Evolutionary conservation across 2,113 vertebrate species (phyloP).

Genomic region (Pao palembangensis): DNA sequence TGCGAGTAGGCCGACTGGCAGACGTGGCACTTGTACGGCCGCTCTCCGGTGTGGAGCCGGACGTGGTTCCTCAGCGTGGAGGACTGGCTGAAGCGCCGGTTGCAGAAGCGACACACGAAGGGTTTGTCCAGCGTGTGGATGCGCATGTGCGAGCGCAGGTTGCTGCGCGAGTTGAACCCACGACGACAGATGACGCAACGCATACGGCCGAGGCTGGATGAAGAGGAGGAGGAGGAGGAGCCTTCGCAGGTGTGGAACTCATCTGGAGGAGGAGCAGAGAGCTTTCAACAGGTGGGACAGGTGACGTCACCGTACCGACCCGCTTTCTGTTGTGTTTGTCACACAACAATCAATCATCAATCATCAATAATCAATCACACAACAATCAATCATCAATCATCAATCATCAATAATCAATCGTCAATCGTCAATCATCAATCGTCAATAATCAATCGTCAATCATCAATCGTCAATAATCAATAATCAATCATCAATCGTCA

Average conservation of each 20-base stretch:
- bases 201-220: conserved; percentile 89
- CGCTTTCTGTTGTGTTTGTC: too few species aligned
- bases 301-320: background rate
- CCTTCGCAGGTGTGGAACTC: conserved; percentile 82
- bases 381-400: background rate
- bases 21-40: conserved; percentile 96
- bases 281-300: background rate
- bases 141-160: conserved; percentile 98
- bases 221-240: conserved; percentile 77
- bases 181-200: conserved; percentile 98
- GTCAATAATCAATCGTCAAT: too few species aligned
- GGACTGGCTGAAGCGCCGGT: conserved; percentile 98
- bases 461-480: too few species aligned
- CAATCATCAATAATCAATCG: too few species aligned
- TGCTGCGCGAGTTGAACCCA: conserved; percentile 98
- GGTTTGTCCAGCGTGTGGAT: conserved; percentile 99
- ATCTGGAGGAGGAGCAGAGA: conserved; percentile 69
- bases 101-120: conserved; percentile 97
- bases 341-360: background rate
- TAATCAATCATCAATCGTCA: background rate
- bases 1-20: conserved; percentile 98
- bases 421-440: background rate
- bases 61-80: conserved; percentile 97
- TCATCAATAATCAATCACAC: too few species aligned
- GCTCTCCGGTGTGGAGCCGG: conserved; percentile 95